Conservation (phyloP, 2,888 invertebrate genomes). For the Drosophila paramelanica region DNA sequence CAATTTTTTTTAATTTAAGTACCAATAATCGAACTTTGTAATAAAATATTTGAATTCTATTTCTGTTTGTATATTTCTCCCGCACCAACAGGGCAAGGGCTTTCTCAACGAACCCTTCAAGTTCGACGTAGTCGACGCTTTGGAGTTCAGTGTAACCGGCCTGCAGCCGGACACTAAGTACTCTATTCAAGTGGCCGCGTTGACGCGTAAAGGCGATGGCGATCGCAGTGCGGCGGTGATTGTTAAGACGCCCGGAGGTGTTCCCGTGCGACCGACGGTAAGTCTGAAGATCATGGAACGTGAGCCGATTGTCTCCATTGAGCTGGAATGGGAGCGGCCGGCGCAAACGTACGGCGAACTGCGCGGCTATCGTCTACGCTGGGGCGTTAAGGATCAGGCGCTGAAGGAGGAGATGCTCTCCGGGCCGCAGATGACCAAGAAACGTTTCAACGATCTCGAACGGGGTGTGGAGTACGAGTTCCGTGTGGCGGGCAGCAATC, state of each 20-base stretch:
- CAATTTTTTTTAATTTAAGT: no score
- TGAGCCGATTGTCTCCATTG: constrained; percentile 94
- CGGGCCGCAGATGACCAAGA: constrained; percentile 89
- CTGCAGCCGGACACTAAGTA: constrained; percentile 98
- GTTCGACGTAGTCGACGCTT: constrained; percentile 93
- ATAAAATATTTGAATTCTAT: no score
- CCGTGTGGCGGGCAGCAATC: constrained; percentile 97
- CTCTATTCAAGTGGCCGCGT: constrained; percentile 96
- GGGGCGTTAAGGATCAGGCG: constrained; percentile 93
- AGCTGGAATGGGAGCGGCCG: constrained; percentile 96
- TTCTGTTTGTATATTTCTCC: neutral
- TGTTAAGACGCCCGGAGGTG: constrained; percentile 96
- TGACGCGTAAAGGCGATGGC: constrained; percentile 98
- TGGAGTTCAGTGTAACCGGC: constrained; percentile 93
- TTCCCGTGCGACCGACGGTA: constrained; percentile 93
- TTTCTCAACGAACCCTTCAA: constrained; percentile 94
- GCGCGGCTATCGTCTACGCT: constrained; percentile 93
- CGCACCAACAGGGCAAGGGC: constrained; percentile 85
- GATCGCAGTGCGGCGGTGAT: constrained; percentile 94
- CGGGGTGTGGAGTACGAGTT: constrained; percentile 98
- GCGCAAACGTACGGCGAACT: constrained; percentile 95
- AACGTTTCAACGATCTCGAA: constrained; percentile 92
- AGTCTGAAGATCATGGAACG: constrained; percentile 93
- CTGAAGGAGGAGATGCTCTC: constrained; percentile 90
- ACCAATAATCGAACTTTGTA: no score